Conservation (phyloP, 37 sponge, comb jelly and placozoan genomes). For the Hormiphora californensis region DNA sequence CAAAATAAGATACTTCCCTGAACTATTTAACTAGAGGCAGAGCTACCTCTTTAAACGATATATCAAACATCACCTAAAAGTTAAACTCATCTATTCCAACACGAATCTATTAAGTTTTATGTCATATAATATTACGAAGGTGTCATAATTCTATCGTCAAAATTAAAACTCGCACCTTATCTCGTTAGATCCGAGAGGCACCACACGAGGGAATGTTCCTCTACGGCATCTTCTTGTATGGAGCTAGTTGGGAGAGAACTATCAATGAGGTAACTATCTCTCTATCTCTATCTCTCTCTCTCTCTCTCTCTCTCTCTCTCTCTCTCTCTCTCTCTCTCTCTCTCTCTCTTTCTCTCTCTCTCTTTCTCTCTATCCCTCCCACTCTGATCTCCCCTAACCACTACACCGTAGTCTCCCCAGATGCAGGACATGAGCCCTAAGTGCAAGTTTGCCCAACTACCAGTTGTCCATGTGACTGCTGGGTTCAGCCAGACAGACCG, state of each 20-base stretch:
- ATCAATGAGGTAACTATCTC: neutral
- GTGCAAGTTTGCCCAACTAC: constrained; percentile 18
- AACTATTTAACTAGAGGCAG: neutral
- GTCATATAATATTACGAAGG: too few relatives aligned
- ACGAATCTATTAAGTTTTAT: too few relatives aligned
- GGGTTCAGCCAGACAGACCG: neutral
- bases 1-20: neutral
- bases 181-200: neutral
- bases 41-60: neutral
- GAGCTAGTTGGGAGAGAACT: constrained; percentile 22
- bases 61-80: too few relatives aligned
- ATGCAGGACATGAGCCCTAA: constrained; percentile 25
- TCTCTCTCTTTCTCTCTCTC: neutral
- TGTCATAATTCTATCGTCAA: too few relatives aligned
- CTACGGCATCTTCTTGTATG: constrained; percentile 16
- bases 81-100: too few relatives aligned
- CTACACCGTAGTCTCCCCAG: neutral
- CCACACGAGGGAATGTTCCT: constrained; percentile 26
- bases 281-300: neutral
- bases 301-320: neutral
- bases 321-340: neutral
- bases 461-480: constrained; percentile 20
- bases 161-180: too few relatives aligned
- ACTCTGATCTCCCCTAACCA: neutral
- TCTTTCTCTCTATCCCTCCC: neutral